Evolutionary conservation across 2,113 vertebrate genomes (phyloP).

Genomic region (Grammomys dolichurus): DNA sequence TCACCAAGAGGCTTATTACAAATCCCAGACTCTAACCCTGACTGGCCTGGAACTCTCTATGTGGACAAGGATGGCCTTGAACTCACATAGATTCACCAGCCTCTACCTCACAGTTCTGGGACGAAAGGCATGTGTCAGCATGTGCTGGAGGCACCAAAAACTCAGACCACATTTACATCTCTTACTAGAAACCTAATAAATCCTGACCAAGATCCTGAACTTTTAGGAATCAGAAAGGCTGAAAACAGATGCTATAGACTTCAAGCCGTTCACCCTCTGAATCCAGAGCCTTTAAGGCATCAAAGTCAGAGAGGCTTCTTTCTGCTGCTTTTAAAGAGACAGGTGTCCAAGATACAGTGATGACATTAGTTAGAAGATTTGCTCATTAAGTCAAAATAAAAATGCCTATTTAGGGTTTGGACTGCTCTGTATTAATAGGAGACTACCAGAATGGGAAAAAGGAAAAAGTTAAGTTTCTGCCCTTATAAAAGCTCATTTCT

Average conservation of each 20-base stretch:
- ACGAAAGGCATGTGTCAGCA: not conserved
- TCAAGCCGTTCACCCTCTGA: not conserved
- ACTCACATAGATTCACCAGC: not conserved
- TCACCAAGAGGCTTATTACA: not conserved
- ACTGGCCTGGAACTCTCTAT: not conserved
- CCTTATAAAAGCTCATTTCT: not conserved
- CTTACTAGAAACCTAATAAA: slow-evolving; percentile 33
- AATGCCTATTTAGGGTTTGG: not conserved
- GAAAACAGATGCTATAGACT: not conserved
- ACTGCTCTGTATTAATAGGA: not conserved
- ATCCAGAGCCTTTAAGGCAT: not conserved
- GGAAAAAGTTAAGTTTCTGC: not conserved
- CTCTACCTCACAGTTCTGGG: not conserved
- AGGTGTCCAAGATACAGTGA: not conserved
- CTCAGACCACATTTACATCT: not conserved
- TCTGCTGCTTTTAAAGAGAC: not conserved
- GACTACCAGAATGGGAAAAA: not conserved
- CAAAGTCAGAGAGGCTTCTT: not conserved
- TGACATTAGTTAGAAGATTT: not conserved
- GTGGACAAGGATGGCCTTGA: not conserved
- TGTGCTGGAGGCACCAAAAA: not conserved
- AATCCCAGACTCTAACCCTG: not conserved
- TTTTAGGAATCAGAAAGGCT: slow-evolving; percentile 19
- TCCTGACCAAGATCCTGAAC: not conserved
- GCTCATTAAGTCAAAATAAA: slow-evolving; percentile 34